Conservation (phyloP, 2,888 invertebrate genomes). For the Trachelus iudaicus region DNA sequence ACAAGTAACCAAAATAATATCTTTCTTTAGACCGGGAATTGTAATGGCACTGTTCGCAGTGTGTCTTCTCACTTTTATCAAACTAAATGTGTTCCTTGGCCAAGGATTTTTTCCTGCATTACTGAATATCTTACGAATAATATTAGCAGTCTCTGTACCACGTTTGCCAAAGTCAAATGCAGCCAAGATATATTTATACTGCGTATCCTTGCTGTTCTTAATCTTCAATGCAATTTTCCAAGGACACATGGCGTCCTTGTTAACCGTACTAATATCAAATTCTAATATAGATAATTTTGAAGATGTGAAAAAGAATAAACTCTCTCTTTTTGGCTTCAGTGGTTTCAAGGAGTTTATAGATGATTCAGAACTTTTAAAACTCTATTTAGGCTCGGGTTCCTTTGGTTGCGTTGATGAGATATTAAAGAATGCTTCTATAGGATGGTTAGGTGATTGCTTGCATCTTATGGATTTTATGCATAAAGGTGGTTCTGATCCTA, state of each 20-base stretch:
- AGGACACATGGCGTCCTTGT: constrained; percentile 30
- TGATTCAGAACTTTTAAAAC: neutral
- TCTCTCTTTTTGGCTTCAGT: constrained; percentile 1
- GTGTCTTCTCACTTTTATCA: constrained; percentile 2
- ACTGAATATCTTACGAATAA: constrained; percentile 31
- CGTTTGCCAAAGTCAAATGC: constrained; percentile 15
- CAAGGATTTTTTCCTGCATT: constrained; percentile 13
- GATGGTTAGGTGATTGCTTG: neutral
- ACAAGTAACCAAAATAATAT: constrained; percentile 24
- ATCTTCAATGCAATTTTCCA: constrained; percentile 32
- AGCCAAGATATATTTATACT: constrained; percentile 26
- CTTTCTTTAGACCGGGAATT: constrained; percentile 20
- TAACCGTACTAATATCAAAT: constrained; percentile 25
- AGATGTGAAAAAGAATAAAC: constrained; percentile 17
- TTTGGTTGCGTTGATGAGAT: neutral
- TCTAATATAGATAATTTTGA: constrained; percentile 26
- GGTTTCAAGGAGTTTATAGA: constrained; percentile 4
- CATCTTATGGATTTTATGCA: neutral
- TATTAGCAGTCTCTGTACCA: constrained; percentile 24
- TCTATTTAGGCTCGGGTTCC: neutral
- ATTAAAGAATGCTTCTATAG: neutral
- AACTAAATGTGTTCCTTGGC: constrained; percentile 14
- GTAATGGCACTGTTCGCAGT: neutral
- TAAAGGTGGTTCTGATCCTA: neutral
- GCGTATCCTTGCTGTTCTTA: constrained; percentile 22